Evolutionary conservation across 2,113 vertebrate species (phyloP).

Genomic region (Emydocephalus ijimae): DNA sequence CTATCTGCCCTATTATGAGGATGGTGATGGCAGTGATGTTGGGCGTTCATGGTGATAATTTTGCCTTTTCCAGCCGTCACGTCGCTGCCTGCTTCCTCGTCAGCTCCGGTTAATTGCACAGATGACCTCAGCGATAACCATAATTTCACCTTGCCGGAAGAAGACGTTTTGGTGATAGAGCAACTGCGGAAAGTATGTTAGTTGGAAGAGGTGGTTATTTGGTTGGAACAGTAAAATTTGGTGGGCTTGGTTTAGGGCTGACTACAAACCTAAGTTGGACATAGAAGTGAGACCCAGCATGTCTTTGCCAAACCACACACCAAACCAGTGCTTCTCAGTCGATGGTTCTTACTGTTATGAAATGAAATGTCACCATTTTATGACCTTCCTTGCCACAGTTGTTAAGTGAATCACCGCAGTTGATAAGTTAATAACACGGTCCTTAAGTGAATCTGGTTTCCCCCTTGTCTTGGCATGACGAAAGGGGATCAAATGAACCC

Average conservation of each 20-base stretch:
- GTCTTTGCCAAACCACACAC: no score
- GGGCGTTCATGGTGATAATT: neutral
- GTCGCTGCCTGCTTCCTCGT: slow-evolving; percentile 55
- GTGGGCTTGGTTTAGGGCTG: neutral
- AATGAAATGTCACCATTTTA: no score
- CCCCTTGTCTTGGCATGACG: no score
- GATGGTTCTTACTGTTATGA: no score
- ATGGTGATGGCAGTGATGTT: neutral
- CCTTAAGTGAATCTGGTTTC: no score
- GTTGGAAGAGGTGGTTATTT: neutral
- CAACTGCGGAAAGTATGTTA: slow-evolving; percentile 85
- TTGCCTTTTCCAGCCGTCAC: slow-evolving; percentile 53
- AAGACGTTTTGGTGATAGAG: slow-evolving; percentile 79
- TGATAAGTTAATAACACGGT: no score
- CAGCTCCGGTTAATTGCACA: slow-evolving; percentile 57
- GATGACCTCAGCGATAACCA: slow-evolving; percentile 55
- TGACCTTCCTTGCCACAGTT: no score
- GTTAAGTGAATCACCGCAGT: no score
- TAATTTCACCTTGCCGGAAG: slow-evolving; percentile 69
- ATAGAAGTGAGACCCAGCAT: neutral
- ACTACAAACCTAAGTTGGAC: neutral
- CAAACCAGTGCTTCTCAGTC: no score
- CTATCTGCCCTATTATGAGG: neutral
- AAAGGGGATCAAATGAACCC: no score
- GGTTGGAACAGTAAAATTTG: neutral